Evolutionary conservation across 2,797 vertebrate genomes (phyloP).

Genomic region (Petrocephalus sullivani): DNA sequence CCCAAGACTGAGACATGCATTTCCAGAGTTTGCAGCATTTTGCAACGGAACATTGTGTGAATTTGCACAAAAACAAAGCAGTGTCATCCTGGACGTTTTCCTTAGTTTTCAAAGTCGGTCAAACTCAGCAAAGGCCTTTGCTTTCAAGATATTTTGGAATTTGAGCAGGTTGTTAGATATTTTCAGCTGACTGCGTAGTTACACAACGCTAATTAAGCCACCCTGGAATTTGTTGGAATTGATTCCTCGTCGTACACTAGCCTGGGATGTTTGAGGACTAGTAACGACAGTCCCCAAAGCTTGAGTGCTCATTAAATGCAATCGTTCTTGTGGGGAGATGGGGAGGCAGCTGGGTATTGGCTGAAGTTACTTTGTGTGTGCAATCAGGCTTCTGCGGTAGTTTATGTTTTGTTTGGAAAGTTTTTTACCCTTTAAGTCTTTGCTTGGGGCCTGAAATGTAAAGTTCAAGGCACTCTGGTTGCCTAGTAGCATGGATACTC

Average conservation of each 20-base stretch:
- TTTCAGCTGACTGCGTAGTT: conserved; percentile 3
- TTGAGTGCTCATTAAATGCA: not conserved
- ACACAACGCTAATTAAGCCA: conserved; percentile 24
- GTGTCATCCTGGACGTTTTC: not conserved
- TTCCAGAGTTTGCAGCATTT: not conserved
- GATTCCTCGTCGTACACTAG: not conserved
- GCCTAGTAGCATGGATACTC: not conserved
- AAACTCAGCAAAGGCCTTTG: not conserved
- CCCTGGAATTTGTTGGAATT: conserved; percentile 23
- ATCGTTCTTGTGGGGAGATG: not conserved
- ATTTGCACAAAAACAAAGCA: not conserved
- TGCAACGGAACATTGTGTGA: not conserved
- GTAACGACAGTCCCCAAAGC: not conserved
- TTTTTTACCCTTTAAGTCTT: not conserved
- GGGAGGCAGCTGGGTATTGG: not conserved
- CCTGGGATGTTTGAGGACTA: not conserved
- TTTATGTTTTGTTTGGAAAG: not conserved
- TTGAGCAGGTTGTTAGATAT: not conserved
- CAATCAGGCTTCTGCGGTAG: not conserved
- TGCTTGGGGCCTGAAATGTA: not conserved
- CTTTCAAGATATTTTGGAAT: conserved; percentile 14
- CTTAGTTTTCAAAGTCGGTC: not conserved
- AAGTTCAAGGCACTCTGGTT: not conserved
- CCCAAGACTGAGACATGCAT: not conserved
- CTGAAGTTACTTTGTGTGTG: not conserved